Evolutionary conservation across 1,140 invertebrate species (phyloP), one percentile per base, ranked within the genome.

Genomic region (Zaprionus taronus): DNA sequence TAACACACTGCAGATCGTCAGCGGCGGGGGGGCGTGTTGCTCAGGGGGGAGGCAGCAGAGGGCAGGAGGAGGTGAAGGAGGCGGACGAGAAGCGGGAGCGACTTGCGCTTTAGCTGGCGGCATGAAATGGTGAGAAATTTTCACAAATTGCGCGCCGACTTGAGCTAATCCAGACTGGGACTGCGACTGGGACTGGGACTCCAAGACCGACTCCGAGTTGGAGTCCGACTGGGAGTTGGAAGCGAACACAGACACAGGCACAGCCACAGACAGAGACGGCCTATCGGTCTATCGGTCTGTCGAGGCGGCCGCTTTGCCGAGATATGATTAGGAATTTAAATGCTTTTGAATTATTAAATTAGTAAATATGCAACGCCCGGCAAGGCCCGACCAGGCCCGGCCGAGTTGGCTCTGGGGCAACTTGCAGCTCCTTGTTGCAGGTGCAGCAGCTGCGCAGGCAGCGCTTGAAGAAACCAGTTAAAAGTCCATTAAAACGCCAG

Each of bases 331-430:
- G 91, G 91, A 92, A 91, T 92, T 92, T 92, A 92, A 92, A 92
- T 92, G 91, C 91, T 91, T 92, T 92, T 92, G 86, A 92, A 92
- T 92, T 92, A 92, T 92, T 92, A 92, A 92, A 92, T 92, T 92
- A 92, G 91, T 92, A 92, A 92, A 92, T 92, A 92, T 91, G 91
- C 91, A 84, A 83, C 91, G 80, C 82, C 86, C 78, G 79, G 73
- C 73, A 44, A 77, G 77, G 75, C 73, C 55, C 70, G 44, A 74
- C 77, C 72, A 64, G 65, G 71, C 58, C n/a, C 26, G 26, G 24
- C 12, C n/a, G 24, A 15, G 36, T 31, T 28, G 60, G n/a, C 51
- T 24, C 28, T 51, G 36, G 38, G 70, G 47, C 31, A 73, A 62
- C 68, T 73, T 69, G 75, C 68, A 62, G 63, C 73, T 77, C 80